Conservation (phyloP, 2,888 invertebrate genomes). For the Temnothorax rugatulus region DNA sequence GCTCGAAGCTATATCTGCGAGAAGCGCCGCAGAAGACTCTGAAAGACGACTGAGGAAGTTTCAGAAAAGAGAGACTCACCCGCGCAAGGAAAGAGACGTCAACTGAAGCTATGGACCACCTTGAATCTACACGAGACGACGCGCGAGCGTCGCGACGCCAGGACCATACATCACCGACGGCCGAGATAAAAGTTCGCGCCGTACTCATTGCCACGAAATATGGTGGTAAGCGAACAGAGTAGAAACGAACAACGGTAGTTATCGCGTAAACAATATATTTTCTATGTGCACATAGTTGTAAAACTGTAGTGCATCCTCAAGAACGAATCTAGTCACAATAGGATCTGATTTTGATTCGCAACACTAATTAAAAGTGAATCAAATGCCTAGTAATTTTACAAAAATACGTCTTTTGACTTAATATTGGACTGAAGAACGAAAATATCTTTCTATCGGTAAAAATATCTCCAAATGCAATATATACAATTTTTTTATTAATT, state of each 20-base stretch:
- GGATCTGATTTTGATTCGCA: background rate
- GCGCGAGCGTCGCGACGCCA: constrained; percentile 35
- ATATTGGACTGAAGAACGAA: background rate
- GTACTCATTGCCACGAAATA: constrained; percentile 71
- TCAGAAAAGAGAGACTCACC: constrained; percentile 2
- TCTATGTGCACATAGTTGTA: background rate
- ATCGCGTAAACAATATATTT: constrained; percentile 68
- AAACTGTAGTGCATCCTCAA: background rate
- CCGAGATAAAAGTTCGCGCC: constrained; percentile 71
- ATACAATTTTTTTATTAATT: background rate
- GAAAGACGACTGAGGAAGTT: background rate
- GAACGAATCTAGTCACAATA: background rate
- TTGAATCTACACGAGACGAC: constrained; percentile 47
- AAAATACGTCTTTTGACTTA: background rate
- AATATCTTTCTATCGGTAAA: background rate
- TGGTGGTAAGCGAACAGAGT: constrained; percentile 56
- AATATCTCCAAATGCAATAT: background rate
- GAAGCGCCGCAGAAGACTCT: background rate
- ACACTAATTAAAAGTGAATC: background rate
- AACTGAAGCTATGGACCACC: constrained; percentile 23
- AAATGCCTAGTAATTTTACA: background rate
- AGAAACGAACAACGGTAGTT: constrained; percentile 63
- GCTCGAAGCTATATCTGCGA: constrained; percentile 3
- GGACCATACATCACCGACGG: constrained; percentile 64
- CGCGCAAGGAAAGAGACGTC: constrained; percentile 28